Conservation (phyloP, 1,140 invertebrate species). For the Battus philenor region DNA sequence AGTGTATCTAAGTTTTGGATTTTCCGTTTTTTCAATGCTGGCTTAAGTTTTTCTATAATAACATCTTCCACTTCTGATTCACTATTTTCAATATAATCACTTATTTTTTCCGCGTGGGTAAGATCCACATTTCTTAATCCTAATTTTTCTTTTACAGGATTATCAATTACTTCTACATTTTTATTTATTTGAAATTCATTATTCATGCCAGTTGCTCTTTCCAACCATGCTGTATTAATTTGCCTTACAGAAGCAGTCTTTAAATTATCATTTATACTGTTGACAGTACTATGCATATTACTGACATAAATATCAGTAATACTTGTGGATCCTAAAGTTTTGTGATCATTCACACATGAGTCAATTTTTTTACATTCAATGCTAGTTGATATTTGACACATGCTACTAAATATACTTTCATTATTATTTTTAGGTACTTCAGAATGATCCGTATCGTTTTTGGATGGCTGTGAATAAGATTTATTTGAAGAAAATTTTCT, state of each 20-base stretch:
- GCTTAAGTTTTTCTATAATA: constrained; percentile 54
- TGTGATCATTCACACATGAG: constrained; percentile 3
- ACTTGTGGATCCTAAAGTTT: too few relatives aligned
- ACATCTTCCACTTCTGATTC: constrained; percentile 79
- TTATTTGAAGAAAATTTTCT: constrained; percentile 79
- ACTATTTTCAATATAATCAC: constrained; percentile 80
- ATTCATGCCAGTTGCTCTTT: constrained; percentile 51
- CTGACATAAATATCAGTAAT: too few relatives aligned
- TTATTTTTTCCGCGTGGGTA: constrained; percentile 36
- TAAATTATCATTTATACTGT: background rate
- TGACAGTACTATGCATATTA: constrained; percentile 1
- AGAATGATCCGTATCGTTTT: background rate
- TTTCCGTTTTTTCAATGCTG: constrained; percentile 69
- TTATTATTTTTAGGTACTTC: constrained; percentile 5
- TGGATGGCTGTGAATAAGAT: constrained; percentile 12
- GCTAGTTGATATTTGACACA: constrained; percentile 1
- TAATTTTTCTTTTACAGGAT: constrained; percentile 32
- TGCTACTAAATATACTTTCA: constrained; percentile 4
- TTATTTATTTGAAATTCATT: constrained; percentile 7
- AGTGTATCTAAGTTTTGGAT: constrained; percentile 18
- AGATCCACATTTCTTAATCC: constrained; percentile 59
- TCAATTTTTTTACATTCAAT: background rate
- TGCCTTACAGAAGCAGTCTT: constrained; percentile 41
- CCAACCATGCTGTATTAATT: constrained; percentile 76
- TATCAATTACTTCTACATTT: background rate